phyloP scores from a whole-genome alignment of 2,113 vertebrate species.

The Romanogobio albipinnatus region DNA sequence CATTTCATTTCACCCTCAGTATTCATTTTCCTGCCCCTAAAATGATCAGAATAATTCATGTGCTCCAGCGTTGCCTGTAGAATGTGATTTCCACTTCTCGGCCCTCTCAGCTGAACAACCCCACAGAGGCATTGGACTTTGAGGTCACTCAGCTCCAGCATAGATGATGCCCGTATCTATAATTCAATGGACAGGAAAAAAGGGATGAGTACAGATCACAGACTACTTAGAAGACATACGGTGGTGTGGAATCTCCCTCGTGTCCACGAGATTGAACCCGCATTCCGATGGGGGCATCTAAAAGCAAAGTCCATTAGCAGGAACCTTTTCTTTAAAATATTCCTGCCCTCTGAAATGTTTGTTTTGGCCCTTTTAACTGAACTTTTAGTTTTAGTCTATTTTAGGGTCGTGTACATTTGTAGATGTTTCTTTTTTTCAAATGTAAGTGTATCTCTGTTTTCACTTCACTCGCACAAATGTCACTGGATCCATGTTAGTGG shows the following conservation, averaged over 20 bases:
- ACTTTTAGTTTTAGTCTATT: conserved; percentile 44
- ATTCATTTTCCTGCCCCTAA: conserved; percentile 38
- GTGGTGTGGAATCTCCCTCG: conserved; percentile 52
- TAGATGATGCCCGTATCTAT: conserved; percentile 82
- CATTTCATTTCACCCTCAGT: conserved; percentile 54
- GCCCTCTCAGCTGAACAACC: conserved; percentile 69
- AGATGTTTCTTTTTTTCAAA: conserved; percentile 40
- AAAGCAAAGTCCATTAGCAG: conserved; percentile 63
- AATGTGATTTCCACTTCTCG: conserved; percentile 53
- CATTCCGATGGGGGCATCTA: conserved; percentile 53
- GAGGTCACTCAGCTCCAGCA: conserved; percentile 87
- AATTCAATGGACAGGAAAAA: conserved; percentile 63
- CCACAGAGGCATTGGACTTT: conserved; percentile 83
- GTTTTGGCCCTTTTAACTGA: conserved; percentile 41
- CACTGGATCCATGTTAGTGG: conserved; percentile 13
- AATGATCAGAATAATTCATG: conserved; percentile 59
- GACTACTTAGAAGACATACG: conserved; percentile 60
- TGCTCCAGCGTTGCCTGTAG: conserved; percentile 41
- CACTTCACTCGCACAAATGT: conserved; percentile 19
- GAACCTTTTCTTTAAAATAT: conserved; percentile 50
- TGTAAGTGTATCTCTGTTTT: conserved; percentile 31
- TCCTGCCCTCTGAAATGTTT: conserved; percentile 56
- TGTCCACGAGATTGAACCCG: conserved; percentile 43
- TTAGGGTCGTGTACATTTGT: conserved; percentile 18
- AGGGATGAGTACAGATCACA: conserved; percentile 54